Evolutionary conservation across 2,888 invertebrate species (phyloP), one percentile per base, ranked within the genome.

Genomic region (Stenichneumon culpator): DNA sequence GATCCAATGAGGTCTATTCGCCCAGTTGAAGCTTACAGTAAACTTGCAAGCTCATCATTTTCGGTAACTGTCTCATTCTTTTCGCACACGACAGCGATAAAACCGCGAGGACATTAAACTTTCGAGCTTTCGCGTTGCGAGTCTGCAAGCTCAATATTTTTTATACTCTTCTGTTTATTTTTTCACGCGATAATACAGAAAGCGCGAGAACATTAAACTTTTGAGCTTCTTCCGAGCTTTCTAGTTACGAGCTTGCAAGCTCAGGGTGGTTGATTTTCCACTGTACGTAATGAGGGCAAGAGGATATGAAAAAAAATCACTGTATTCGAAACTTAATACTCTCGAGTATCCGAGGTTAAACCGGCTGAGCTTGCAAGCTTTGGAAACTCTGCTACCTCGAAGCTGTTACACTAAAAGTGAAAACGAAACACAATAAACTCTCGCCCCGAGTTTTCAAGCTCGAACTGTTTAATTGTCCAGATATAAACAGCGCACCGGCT

Each of bases 191-290:
- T 39, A 39, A 11, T 4, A 32, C 0, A 32, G 32, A 54, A 50
- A 36, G n/a, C 6, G 14, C 7, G 1, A 47, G 39, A 68, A 68
- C 14, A 67, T 25, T 9, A 11, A 70, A 32, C 70, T 54, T 70
- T 70, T 4, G 32, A 32, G 32, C 19, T 68, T 68, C n/a, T 67
- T 70, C 54, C 6, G 32, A 32, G 32, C 19, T 68, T 68, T 67
- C 3, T 6, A 57, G 47, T 32, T 57, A 22, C 11, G 67, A 65
- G 57, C 36, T 81, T 81, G 60, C 60, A 57, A 74, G 47, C 39
- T 74, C n/a, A 44, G 44, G 0, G 3, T 44, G 3, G 3, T 14
- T 14, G 14, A 44, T 14, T 14, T 14, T 44, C 14, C 14, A 5
- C 44, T 14, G 14, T 44, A 14, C 39, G 11, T 39, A 39, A 39